Conservation (phyloP, 2,888 invertebrate species). For the Polyploca ridens region DNA sequence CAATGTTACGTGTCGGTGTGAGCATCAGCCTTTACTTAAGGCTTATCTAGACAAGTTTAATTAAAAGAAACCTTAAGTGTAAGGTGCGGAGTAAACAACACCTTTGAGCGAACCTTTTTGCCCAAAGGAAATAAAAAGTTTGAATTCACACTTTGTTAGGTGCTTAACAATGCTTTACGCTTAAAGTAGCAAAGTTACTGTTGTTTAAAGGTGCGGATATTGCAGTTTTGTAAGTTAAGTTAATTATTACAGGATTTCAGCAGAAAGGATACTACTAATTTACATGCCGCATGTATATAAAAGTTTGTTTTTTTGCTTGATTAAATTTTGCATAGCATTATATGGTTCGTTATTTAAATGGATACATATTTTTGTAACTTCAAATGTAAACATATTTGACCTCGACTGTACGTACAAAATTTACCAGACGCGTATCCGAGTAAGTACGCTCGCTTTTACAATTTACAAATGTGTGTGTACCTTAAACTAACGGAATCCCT, state of each 20-base stretch:
- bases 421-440: no score
- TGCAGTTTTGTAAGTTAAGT: neutral
- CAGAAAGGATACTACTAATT: no score
- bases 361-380: no score
- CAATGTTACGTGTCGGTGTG: neutral
- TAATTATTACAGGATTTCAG: neutral
- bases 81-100: constrained; percentile 16
- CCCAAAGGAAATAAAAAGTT: constrained; percentile 6
- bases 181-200: neutral
- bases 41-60: constrained; percentile 16
- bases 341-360: no score
- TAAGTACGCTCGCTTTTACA: no score
- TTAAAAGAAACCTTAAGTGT: constrained; percentile 21
- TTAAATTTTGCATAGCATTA: no score
- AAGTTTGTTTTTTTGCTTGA: no score
- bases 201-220: neutral
- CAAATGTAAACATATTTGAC: no score
- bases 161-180: neutral
- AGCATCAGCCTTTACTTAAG: neutral
- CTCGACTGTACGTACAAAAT: no score
- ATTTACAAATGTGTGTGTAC: no score
- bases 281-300: no score
- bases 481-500: no score
- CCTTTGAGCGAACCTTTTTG: constrained; percentile 10
- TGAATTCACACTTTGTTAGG: constrained; percentile 8